Conservation (phyloP, 2,888 invertebrate species). For the Tortricodes alternella region DNA sequence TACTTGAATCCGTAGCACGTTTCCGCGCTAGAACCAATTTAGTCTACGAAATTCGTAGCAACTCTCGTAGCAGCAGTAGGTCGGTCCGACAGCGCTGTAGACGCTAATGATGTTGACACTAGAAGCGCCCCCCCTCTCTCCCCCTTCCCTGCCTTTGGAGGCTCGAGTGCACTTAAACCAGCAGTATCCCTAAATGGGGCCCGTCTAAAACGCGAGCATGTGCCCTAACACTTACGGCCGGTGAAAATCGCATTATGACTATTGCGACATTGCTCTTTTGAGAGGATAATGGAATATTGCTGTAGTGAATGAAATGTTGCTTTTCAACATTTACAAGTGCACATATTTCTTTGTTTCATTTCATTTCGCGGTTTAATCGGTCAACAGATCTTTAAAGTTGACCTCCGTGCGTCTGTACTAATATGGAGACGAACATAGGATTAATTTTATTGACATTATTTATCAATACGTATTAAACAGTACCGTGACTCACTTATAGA, state of each 20-base stretch:
- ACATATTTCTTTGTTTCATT: too few species aligned
- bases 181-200: slow-evolving; percentile 48
- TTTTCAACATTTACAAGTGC: background rate
- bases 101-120: slow-evolving; percentile 79
- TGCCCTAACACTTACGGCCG: slow-evolving; percentile 33
- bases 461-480: too few species aligned
- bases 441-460: background rate
- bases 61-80: slow-evolving; percentile 57
- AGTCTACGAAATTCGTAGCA: slow-evolving; percentile 43
- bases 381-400: too few species aligned
- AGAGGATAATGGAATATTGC: background rate
- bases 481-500: too few species aligned
- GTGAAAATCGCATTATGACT: slow-evolving; percentile 49
- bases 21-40: slow-evolving; percentile 27
- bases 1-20: slow-evolving; percentile 24
- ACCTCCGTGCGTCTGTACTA: too few species aligned
- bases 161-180: slow-evolving; percentile 48
- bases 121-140: slow-evolving; percentile 50
- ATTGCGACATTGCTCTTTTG: slow-evolving; percentile 12
- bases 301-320: background rate
- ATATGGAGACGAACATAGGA: background rate
- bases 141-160: slow-evolving; percentile 26
- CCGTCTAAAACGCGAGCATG: slow-evolving; percentile 43
- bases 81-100: slow-evolving; percentile 53
- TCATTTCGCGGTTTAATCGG: too few species aligned